Percentiles rank a stretch among this genome's conserved stretches.
These are phyloP conservation scores for Acanthis flammea DNA, from an alignment of 2,797 vertebrate genomes.

Conservation along the genomic window DNA sequence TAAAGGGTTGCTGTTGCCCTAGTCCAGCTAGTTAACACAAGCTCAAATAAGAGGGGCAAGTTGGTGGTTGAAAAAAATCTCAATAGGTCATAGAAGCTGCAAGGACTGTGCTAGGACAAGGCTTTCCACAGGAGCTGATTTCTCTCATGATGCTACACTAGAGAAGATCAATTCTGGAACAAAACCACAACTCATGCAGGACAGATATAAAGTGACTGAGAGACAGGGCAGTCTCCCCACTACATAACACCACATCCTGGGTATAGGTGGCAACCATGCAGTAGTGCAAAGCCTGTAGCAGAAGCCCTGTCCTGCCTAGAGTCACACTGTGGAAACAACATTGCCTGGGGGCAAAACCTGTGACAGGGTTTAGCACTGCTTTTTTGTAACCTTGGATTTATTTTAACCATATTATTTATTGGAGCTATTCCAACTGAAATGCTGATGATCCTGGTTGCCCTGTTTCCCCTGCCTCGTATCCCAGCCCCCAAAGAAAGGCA, in stretches of 20 bases:
- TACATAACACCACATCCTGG: fast-evolving
- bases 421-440: not conserved
- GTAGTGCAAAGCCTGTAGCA: not conserved
- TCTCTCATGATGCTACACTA: not conserved
- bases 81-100: not conserved
- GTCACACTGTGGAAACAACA: not conserved
- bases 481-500: not conserved
- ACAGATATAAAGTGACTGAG: not conserved
- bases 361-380: not conserved
- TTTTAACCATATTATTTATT: not conserved
- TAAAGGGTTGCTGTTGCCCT: not conserved
- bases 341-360: not conserved
- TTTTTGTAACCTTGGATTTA: not conserved
- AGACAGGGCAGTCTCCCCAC: not conserved
- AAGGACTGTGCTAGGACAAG: not conserved
- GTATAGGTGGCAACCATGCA: not conserved
- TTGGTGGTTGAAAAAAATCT: not conserved
- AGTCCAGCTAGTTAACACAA: not conserved
- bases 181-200: not conserved
- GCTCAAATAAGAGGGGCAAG: not conserved
- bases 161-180: not conserved
- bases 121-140: not conserved
- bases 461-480: not conserved
- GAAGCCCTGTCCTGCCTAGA: not conserved
- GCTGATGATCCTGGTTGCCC: not conserved